Base-by-base conservation (phyloP, 2,797 vertebrate species). In the Meriones psammophilus region DNA sequence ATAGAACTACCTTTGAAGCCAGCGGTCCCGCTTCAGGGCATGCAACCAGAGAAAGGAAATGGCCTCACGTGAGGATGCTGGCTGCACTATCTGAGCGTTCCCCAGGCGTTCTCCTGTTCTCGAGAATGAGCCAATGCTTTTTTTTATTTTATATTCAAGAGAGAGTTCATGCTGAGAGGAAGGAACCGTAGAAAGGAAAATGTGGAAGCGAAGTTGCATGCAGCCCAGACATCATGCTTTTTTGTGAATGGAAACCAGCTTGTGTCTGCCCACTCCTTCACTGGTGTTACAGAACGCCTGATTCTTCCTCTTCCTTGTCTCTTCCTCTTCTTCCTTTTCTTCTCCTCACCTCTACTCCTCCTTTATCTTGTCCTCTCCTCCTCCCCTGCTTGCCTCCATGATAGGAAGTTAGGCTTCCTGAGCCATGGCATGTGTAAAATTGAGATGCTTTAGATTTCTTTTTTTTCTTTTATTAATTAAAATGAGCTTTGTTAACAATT, bases 401-500 rank as follows among this genome's bases (percentile, higher is more conserved):
- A n/a, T n/a, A 89, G 62, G 39, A 84, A 89, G 36, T 77, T 71
- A 81, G 76, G 9, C 42, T 92, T 69, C 84, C 56, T 87, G 56
- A 91, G 24, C 56, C 22, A 84, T 22, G 81, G 66, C 28, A 2
- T 64, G 4, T 68, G 39, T 95, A 42, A 92, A 92, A 71, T 18
- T 62, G 17, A 18, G 64, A 46, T 66, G 22, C 3, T 3, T 84
- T 88, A 60, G 18, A 87, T 96, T 60, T 88, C 10, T 33, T 79
- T 3, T 80, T 71, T 69, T 69, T 79, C 15, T 20, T 56, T 46
- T 69, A 86, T 69, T 17, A 33, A 28, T 36, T 68, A 24, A 68
- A 68, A 85, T 50, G 30, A 85, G 5, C 26, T 28, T 62, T 62
- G 66, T 33, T 68, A 60, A 33, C 39, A 68, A n/a, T 71, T n/a